Evolutionary conservation across 2,888 invertebrate species (phyloP).

Genomic region (Plebejus melissa): DNA sequence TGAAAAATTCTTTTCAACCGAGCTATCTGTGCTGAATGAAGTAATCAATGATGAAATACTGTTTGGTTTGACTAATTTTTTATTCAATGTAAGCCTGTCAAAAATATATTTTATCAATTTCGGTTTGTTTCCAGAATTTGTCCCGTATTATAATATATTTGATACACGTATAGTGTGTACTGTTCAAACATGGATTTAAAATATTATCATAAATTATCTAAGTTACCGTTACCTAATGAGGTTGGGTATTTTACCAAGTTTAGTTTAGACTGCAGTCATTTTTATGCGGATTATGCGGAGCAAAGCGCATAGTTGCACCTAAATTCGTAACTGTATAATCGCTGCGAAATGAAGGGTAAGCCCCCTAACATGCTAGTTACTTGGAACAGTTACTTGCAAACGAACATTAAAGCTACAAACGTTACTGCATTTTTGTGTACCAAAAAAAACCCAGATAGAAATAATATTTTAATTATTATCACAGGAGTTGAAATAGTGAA

Average conservation of each 20-base stretch:
- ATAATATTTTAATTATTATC: too few species aligned
- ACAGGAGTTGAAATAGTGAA: too few species aligned
- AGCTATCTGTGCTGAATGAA: not conserved
- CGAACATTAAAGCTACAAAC: not conserved
- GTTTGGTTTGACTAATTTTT: not conserved
- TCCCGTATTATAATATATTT: not conserved
- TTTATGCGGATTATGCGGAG: not conserved
- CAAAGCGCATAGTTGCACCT: slow-evolving; percentile 3
- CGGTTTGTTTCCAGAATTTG: not conserved
- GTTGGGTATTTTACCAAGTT: not conserved
- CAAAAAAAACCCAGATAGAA: too few species aligned
- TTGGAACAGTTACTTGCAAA: not conserved
- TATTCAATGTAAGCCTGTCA: not conserved
- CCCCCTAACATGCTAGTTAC: not conserved
- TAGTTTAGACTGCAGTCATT: not conserved
- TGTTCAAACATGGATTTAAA: not conserved
- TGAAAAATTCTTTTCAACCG: not conserved
- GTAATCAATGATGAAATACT: not conserved
- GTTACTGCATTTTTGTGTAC: too few species aligned
- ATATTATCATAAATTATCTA: not conserved
- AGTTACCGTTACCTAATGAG: not conserved
- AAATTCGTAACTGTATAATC: not conserved
- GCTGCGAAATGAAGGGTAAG: not conserved
- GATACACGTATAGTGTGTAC: not conserved
- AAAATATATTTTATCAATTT: not conserved